Evolutionary conservation across 2,888 invertebrate genomes (phyloP), one percentile per base, ranked within the genome.

Genomic region (Cataglyphis livida): DNA sequence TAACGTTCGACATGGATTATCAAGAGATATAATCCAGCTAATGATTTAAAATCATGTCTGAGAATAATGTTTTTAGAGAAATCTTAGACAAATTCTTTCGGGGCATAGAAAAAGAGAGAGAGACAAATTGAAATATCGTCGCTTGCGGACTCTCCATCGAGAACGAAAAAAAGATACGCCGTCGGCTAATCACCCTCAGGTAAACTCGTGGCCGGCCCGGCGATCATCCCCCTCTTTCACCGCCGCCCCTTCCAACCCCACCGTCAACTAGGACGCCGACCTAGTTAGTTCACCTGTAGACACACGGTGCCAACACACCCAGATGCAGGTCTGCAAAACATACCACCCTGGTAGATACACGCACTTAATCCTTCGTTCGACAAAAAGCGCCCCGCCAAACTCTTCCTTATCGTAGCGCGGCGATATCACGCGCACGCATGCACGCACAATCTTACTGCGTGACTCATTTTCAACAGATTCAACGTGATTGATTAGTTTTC

Each of bases 261-360:
- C 81, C 81, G 62, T 86, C 87, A 92, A 92, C 90, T 90, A 89
- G 92, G 91, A 91, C 92, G 90, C 86, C 90, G 92, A 93, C 93
- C 93, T 82, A 93, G 91, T 93, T 93, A 92, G 87, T 91, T 92
- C 88, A 91, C 90, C 93, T 92, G 92, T 91, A 89, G 90, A 90
- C 90, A 90, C 90, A 85, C 89, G 83, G 79, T 84, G 88, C 85
- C 84, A 83, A 85, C 84, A 87, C 87, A 84, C 75, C 73, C 85
- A 70, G 71, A 88, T 88, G 73, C 83, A 85, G 83, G 61, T 61
- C 81, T 84, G 83, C 87, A 25, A 6, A 18, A 12, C 48, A 18
- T 38, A 86, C 62, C 79, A 74, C 78, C 73, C 81, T 83, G 10
- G 74, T 74, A 75, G 85, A 82, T 85, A 66, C 79, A 81, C 84